Evolutionary conservation across 2,888 invertebrate genomes (phyloP), one percentile per base, ranked within the genome.

Genomic region (Euphydryas editha): DNA sequence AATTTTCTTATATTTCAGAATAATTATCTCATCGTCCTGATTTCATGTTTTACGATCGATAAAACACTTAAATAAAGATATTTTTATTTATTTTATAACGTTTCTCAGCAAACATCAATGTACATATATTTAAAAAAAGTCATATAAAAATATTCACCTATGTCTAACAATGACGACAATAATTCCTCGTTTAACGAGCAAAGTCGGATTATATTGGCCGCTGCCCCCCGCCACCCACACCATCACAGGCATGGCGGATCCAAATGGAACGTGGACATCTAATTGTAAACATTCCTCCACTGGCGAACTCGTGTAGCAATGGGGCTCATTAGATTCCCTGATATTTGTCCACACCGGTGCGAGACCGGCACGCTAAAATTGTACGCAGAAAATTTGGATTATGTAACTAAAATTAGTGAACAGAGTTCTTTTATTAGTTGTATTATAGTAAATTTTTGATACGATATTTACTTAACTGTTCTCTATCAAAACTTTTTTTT

Each of bases 231-330:
- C 77, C 8, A 90, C 78, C 92, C 92, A 92, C 15, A 84, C 88
- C 21, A 92, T 74, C 11, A 91, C 88, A 0, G 92, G 87, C 82
- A 84, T 82, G 6, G 73, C 76, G 1, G 58, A 44, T 60, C 76
- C 75, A 2, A 83, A 74, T 63, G 95, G 95, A 5, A 93, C 90
- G 78, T 95, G 94, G 4, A 95, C 94, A 73, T 95, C 95, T 61
- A 96, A 81, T 71, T 94, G 94, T 0, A 96, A 86, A 74, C 96
- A 96, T 71, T 95, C 95, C 70, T 95, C 94, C 58, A 51, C 90
- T 80, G 73, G 59, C 0, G 86, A 85, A 8, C 76, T 72, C 7
- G 75, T 3, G 0, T 83, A 76, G 69, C 90, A 90, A 8, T 77
- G 77, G 1, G 78, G 65, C 17, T 78, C 78, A 17, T 70, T 77